Base-by-base conservation (phyloP, 2,113 vertebrate genomes). In the Epinephelus moara region DNA sequence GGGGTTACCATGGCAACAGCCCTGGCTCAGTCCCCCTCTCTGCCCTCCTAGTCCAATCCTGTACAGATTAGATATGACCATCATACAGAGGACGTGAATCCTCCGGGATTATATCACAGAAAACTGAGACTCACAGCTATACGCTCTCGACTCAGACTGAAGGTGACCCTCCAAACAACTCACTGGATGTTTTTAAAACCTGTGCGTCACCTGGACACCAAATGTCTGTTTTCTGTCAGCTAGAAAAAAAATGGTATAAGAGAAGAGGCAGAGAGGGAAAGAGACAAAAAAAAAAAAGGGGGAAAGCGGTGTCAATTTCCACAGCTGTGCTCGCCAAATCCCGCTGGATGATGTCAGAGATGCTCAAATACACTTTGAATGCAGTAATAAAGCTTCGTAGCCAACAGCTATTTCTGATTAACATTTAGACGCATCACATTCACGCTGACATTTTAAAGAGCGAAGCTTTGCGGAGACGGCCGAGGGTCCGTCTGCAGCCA, bases 1-100 rank as follows among this genome's bases (percentile, higher is more conserved):
- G 3, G 0, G 64, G 89, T 92, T 61, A 64, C 91, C 86, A 83
- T 90, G 79, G 90, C 74, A 88, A 90, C 89, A 83, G 71, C 69
- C 80, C 56, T 30, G 71, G 78, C 79, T 86, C 70, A 69, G 25
- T 70, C 76, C 52, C 57, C 60, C 30, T 66, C 47, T 64, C 63
- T 71, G 42, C 80, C 76, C 83, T 82, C 72, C 40, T 37, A 66
- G 59, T 57, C 69, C 84, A 85, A 89, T 90, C 81, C 89, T 85
- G 78, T 10, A 13, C 81, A 87, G 84, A 89, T 92, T 86, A 86
- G 83, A 91, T 89, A 85, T 49, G 47, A 80, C 45, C 85, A 81
- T 87, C 71, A 76, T 27, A 77, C 63, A 76, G 82, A 55, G 55
- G 37, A 78, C 25, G 27, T 63, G 78, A 87, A 93, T 85, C 84